A percentile compares a stretch with the other conserved stretches of the same genome.
Evolutionary conservation across 1,140 invertebrate genomes (phyloP).

Genomic region (Bombus fervidus): DNA sequence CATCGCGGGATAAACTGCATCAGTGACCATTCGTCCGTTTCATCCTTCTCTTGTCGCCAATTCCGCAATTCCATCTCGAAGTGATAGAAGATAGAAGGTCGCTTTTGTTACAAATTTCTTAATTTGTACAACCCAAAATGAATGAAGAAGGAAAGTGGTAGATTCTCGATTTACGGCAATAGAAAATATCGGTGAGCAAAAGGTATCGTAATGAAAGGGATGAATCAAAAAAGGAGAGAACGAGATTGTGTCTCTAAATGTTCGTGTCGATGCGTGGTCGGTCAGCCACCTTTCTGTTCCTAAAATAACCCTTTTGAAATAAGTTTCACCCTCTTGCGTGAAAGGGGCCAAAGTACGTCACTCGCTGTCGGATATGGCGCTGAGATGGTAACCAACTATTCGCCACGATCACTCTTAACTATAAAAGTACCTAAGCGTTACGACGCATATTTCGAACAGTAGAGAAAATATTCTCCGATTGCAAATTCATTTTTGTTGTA

Average conservation of each 20-base stretch:
- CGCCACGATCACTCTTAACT: neutral
- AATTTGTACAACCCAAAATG: no score
- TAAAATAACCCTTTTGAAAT: constrained; percentile 70
- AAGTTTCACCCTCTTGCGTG: constrained; percentile 34
- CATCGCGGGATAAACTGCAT: neutral
- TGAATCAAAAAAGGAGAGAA: no score
- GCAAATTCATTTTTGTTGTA: neutral
- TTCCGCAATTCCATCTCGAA: neutral
- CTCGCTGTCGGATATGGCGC: neutral
- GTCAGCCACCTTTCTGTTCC: constrained; percentile 60
- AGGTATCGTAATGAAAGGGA: neutral
- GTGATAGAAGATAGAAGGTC: no score
- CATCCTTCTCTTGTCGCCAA: neutral
- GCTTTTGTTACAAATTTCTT: no score
- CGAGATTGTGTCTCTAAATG: neutral
- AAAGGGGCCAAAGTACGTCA: constrained; percentile 33
- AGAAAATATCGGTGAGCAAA: neutral
- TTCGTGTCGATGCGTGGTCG: constrained; percentile 23
- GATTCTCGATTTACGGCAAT: neutral
- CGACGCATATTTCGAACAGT: neutral
- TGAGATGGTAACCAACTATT: neutral
- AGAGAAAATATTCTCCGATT: neutral
- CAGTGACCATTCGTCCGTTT: neutral
- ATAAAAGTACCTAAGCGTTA: neutral
- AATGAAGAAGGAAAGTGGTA: no score